Base-by-base conservation (phyloP, 92 coral and sea anemone species). In the Porites cylindrica region DNA sequence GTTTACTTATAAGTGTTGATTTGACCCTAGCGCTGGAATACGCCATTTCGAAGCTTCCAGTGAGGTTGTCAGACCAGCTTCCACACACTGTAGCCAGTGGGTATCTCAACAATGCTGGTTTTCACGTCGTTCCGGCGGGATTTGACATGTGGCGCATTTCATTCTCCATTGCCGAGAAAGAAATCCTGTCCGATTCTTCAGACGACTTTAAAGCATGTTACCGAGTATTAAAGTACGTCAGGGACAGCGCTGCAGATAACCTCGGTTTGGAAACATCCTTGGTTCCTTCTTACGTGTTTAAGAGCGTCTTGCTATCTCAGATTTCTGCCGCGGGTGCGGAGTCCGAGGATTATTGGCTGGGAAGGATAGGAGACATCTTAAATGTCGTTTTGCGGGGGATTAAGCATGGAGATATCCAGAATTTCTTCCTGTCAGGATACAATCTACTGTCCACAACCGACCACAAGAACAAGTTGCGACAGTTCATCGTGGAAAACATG, bases 121-220 rank as follows among this genome's bases (percentile, higher is more conserved):
- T 79, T 62, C 83, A 79, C 62, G 72, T 79, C 26, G 83, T 79
- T 51, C 83, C 83, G 0, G 83, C 83, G 43, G 73, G 73, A 11
- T 26, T 32, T 29, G 72, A 63, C 29, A 79, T 61, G 11, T 63
- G 83, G 83, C 83, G 83, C 50, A 18, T 79, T 14, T 79, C 72
- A 16, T 79, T 79, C 19, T 63, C 72, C 60, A 50, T 62, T 54
- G 73, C 21, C 29, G 73, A 79, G 70, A 63, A 60, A 38, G 24
- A 79, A 1, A 13, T 79, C 2, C 71, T 79, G 26, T 20, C 56
- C 18, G 26, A 52, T 29, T 63, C 83, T 64, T 52, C 72, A 7
- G 72, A 78, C 16, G 71, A 71, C 13, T 78, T 78, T n/a, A 24
- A 61, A 26, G 24, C 19, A 20, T 79, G 74, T 52, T 79, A 79